phyloP scores from a whole-genome alignment of 2,888 invertebrate genomes.

The Aleiodes leptofemur region DNA sequence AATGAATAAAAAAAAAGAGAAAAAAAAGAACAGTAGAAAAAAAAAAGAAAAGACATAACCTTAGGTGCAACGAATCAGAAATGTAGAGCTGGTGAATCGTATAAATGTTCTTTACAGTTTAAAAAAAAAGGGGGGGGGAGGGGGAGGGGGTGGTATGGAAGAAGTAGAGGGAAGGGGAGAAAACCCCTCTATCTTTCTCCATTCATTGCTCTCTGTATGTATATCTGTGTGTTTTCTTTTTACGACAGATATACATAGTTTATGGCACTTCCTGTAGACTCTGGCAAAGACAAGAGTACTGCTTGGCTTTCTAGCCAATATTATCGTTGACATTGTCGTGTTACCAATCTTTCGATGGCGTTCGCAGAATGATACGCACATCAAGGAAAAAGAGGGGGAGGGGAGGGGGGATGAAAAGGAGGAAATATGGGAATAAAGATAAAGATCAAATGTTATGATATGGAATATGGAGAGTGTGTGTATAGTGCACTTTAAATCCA shows the following conservation, averaged over 20 bases:
- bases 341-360: slow-evolving; percentile 4
- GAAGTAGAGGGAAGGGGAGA: too few species aligned
- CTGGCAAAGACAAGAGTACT: slow-evolving; percentile 18
- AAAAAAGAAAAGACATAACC: background rate
- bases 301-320: slow-evolving; percentile 29
- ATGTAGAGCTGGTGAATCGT: slow-evolving; percentile 33
- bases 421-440: background rate
- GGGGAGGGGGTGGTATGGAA: too few species aligned
- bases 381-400: background rate
- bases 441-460: slow-evolving; percentile 34
- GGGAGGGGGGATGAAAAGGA: background rate
- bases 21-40: background rate
- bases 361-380: slow-evolving; percentile 25
- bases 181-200: slow-evolving; percentile 3
- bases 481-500: slow-evolving; percentile 9
- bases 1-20: too few species aligned
- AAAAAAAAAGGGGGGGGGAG: background rate
- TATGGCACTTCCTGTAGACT: slow-evolving; percentile 31
- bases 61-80: slow-evolving; percentile 26
- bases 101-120: slow-evolving; percentile 18
- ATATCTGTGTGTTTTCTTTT: background rate
- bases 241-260: slow-evolving; percentile 34
- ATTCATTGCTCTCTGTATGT: background rate
- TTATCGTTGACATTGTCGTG: slow-evolving; percentile 34
- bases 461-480: slow-evolving; percentile 10